phyloP scores from a whole-genome alignment of 2,888 invertebrate species.

The Phorcus lineatus region DNA sequence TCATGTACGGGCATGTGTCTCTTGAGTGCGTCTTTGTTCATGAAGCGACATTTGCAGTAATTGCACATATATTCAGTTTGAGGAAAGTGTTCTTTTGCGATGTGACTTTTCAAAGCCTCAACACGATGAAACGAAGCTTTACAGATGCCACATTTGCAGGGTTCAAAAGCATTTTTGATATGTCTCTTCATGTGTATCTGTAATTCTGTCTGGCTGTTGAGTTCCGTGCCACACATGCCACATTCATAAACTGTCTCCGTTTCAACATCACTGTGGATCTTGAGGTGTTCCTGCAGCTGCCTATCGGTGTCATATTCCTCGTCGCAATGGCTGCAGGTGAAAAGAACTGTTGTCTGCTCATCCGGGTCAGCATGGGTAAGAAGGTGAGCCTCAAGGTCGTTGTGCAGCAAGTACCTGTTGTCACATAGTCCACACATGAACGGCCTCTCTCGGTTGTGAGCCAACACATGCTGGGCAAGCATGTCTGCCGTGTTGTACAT shows the following conservation, averaged over 20 bases:
- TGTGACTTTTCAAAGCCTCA: neutral
- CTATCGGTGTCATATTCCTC: neutral
- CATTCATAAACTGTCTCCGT: conserved; percentile 1
- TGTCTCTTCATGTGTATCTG: conserved; percentile 1
- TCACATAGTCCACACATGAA: conserved; percentile 14
- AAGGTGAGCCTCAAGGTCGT: neutral
- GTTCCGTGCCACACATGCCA: neutral
- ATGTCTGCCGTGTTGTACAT: neutral
- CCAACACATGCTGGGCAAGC: neutral
- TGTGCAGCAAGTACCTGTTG: neutral
- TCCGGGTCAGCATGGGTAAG: neutral
- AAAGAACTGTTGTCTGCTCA: neutral
- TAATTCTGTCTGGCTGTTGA: neutral
- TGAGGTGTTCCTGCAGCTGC: neutral
- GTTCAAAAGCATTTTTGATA: neutral
- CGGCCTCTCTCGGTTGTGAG: neutral
- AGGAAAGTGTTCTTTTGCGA: neutral
- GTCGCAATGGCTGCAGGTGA: neutral
- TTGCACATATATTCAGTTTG: neutral
- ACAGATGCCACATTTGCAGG: conserved; percentile 12
- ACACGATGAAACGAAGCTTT: neutral
- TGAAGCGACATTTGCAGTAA: conserved; percentile 1
- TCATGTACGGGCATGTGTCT: conserved; percentile 10
- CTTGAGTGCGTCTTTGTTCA: neutral
- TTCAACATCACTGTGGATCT: neutral